Evolutionary conservation across 2,797 vertebrate genomes (phyloP).

Genomic region (Anabacerthia variegaticeps): DNA sequence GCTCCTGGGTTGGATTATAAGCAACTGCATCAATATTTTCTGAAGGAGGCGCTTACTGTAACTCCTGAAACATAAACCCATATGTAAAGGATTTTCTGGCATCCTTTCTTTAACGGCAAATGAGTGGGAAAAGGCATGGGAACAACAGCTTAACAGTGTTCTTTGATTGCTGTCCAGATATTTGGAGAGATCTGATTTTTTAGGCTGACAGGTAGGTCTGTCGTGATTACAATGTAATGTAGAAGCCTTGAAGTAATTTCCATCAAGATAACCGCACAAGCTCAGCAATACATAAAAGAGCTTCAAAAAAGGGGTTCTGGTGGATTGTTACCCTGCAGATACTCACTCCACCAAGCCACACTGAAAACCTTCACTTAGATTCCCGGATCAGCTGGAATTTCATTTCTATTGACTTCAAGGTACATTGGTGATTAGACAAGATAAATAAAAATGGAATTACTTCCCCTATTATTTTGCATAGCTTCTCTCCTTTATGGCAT

Average conservation of each 20-base stretch:
- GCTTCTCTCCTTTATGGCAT: background rate
- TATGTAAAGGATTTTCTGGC: slow-evolving; percentile 11
- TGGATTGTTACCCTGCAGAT: background rate
- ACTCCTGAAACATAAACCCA: background rate
- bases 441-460: background rate
- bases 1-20: background rate
- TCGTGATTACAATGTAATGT: background rate
- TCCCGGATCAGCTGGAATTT: background rate
- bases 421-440: background rate
- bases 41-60: background rate
- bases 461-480: background rate
- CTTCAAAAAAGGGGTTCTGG: background rate
- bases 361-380: background rate
- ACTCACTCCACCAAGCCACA: background rate
- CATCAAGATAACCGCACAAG: background rate
- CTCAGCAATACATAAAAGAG: background rate
- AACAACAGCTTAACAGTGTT: slow-evolving; percentile 13
- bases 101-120: background rate
- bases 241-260: background rate
- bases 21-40: background rate
- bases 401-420: background rate
- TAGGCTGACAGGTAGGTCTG: slow-evolving; percentile 15
- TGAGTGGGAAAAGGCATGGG: slow-evolving; percentile 28
- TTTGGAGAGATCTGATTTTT: slow-evolving; percentile 15
- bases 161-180: slow-evolving; percentile 43